Evolutionary conservation across 2,888 invertebrate genomes (phyloP).

Genomic region (Trachelus tabidus): DNA sequence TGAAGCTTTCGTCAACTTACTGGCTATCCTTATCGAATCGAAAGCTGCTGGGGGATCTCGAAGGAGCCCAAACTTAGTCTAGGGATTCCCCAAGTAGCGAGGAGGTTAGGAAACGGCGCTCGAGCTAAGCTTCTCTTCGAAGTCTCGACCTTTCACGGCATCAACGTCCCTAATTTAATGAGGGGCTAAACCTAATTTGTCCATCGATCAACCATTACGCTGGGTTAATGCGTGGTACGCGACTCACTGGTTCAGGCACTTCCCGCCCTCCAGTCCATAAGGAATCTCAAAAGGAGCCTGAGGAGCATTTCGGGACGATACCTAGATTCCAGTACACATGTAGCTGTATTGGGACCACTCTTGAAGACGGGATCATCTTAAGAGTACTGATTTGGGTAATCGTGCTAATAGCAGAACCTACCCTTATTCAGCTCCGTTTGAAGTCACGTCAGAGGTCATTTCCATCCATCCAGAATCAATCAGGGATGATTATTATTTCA

Average conservation of each 20-base stretch:
- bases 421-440: neutral
- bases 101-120: neutral
- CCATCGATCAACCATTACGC: constrained; percentile 51
- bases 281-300: neutral
- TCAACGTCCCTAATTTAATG: constrained; percentile 41
- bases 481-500: neutral
- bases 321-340: neutral
- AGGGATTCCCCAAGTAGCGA: neutral
- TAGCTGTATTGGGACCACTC: neutral
- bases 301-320: neutral
- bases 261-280: neutral
- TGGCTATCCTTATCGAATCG: neutral
- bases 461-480: neutral
- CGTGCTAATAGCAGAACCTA: neutral
- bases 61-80: constrained; percentile 30
- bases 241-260: neutral
- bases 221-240: constrained; percentile 35
- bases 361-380: neutral
- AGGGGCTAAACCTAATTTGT: constrained; percentile 42
- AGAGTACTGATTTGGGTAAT: neutral
- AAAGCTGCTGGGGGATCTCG: constrained; percentile 15
- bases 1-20: neutral
- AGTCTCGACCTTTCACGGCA: constrained; percentile 41
- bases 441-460: neutral
- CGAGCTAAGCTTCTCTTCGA: neutral